phyloP scores from a whole-genome alignment of 1,140 invertebrate species.

The Lasioglossum baleicum region DNA sequence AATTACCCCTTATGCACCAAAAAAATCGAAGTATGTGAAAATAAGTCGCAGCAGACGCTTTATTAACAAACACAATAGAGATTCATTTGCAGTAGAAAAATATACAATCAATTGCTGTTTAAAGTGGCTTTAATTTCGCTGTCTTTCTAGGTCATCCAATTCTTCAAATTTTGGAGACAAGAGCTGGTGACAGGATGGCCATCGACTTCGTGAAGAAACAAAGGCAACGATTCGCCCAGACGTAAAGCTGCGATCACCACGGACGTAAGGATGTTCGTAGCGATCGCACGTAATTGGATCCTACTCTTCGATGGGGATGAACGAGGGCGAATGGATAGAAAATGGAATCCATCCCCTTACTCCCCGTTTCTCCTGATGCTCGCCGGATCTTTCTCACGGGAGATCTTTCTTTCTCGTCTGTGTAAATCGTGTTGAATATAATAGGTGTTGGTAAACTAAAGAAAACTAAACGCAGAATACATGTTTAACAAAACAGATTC shows the following conservation, averaged over 20 bases:
- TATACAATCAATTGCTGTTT: too few relatives aligned
- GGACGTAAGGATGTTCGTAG: background rate
- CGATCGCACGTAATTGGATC: background rate
- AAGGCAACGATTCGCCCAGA: slow-evolving; percentile 83
- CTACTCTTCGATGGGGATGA: background rate
- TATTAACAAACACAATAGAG: too few relatives aligned
- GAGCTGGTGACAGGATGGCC: slow-evolving; percentile 91
- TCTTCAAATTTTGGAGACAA: slow-evolving; percentile 90
- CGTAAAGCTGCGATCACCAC: slow-evolving; percentile 43
- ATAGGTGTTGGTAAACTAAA: slow-evolving; percentile 57
- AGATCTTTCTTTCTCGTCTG: slow-evolving; percentile 11
- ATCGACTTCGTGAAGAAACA: slow-evolving; percentile 94
- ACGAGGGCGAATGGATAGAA: background rate
- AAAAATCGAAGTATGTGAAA: slow-evolving; percentile 87
- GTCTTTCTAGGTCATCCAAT: slow-evolving; percentile 87
- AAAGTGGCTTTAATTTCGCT: background rate
- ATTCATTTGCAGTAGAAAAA: too few relatives aligned
- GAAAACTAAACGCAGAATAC: slow-evolving; percentile 32
- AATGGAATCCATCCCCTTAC: slow-evolving; percentile 34
- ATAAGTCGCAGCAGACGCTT: too few relatives aligned
- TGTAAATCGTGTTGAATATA: slow-evolving; percentile 66
- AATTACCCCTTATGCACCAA: slow-evolving; percentile 93
- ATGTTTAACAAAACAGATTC: slow-evolving; percentile 7
- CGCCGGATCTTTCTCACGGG: slow-evolving; percentile 48
- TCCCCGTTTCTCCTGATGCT: slow-evolving; percentile 32